Evolutionary conservation across 2,888 invertebrate species (phyloP), one percentile per base, ranked within the genome.

Genomic region (Belgica antarctica): DNA sequence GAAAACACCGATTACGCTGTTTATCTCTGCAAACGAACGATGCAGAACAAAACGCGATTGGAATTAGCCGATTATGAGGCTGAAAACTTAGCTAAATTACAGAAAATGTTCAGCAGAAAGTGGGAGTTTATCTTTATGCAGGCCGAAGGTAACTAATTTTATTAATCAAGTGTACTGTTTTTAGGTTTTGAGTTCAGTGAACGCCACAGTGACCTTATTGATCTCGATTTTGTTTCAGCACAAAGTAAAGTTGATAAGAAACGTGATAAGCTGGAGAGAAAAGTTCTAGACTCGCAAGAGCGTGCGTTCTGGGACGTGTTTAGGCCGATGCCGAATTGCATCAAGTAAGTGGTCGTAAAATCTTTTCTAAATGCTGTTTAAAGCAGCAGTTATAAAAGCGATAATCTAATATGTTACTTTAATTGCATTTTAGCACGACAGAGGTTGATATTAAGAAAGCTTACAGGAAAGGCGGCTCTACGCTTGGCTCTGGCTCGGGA

Each of bases 51-150:
- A 78, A 96, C 98, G 0, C 86, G 98, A 12, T 82, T 99, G 73
- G 98, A 98, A 80, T 82, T 99, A 75, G 97, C 98, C 0, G 99
- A 99, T 80, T 99, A 98, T 78, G 99, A 99, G 79, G 97, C 98
- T 1, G 99, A 99, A 80, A 98, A 97, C 76, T 82, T 99, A 72
- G 97, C 98, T 1, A 84, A 96, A 69, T 83, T 99, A 17, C 99
- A 99, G 83, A 98, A 98, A 82, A 96, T 98, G 94, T 98, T 99
- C 82, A 95, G 95, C 15, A 83, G 98, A 71, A 98, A 99, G 80
- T 99, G 99, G 99, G 99, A 99, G 82, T 98, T 99, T 79, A 98
- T 99, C 76, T 98, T 96, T 81, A 97, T 99, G 97, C 99, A 99
- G 82, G 99, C 78, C n/a, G 70, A 70, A 61, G 70, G 68, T 68